Conservation (phyloP, 2,797 vertebrate genomes). For the Enteromius paludinosus region DNA sequence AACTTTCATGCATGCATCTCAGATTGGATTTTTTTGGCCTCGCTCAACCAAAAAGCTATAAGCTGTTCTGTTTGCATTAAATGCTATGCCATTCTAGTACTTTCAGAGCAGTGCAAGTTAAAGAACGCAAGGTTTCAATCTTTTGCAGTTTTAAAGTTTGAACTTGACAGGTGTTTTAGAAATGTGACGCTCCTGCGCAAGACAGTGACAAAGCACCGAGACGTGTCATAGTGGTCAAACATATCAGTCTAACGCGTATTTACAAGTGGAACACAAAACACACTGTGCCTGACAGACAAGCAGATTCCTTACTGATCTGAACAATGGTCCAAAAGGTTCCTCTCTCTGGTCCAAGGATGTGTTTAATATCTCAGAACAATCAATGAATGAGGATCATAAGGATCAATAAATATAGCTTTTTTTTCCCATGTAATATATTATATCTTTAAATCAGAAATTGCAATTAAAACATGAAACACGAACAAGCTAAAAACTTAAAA, state of each 20-base stretch:
- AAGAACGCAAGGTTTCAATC: not conserved
- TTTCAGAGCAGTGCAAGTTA: not conserved
- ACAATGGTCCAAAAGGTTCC: not conserved
- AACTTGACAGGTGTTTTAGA: not conserved
- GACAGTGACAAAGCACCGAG: not conserved
- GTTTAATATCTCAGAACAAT: not conserved
- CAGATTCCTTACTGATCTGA: not conserved
- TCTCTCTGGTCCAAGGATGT: not conserved
- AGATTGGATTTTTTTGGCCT: not conserved
- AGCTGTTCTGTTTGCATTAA: not conserved
- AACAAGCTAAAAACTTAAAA: constrained; percentile 16
- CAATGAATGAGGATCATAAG: not conserved
- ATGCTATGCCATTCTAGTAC: not conserved
- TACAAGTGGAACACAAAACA: not conserved
- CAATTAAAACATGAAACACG: not conserved
- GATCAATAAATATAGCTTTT: not conserved
- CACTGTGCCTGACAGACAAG: not conserved
- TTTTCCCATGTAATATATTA: too few species aligned
- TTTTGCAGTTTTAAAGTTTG: not conserved
- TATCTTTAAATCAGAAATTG: too few species aligned
- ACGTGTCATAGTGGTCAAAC: not conserved
- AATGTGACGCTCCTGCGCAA: not conserved
- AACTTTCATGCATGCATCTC: not conserved
- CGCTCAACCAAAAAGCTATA: not conserved
- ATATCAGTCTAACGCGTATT: not conserved